A percentile compares a stretch with the other conserved stretches of the same genome.
These are phyloP conservation scores for Echinometra lucunter DNA, from an alignment of 53 echinoderm and acorn worm genomes.

Conservation along the genomic window DNA sequence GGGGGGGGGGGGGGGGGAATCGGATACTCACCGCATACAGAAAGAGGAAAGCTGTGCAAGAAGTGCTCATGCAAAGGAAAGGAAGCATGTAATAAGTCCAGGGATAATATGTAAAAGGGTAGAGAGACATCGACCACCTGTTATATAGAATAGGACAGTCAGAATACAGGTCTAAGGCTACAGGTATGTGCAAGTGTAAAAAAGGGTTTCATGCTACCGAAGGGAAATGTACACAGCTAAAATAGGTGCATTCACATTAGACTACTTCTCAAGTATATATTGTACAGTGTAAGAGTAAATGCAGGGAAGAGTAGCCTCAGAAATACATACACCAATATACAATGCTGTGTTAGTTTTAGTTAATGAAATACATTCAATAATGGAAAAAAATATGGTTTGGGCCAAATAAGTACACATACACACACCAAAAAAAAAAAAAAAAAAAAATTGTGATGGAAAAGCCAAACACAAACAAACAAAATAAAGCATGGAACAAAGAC, in stretches of 20 bases:
- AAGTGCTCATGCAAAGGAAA: constrained; percentile 59
- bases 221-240: background rate
- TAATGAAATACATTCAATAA: too few species aligned
- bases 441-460: too few species aligned
- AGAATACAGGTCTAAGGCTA: constrained; percentile 24
- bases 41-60: constrained; percentile 47
- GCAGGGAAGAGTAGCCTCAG: background rate
- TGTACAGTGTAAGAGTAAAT: background rate
- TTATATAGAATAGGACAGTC: constrained; percentile 21
- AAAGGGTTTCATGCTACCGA: background rate
- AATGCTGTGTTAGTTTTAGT: too few species aligned
- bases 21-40: constrained; percentile 56
- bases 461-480: too few species aligned
- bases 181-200: background rate
- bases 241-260: background rate
- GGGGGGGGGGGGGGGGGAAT: background rate
- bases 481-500: too few species aligned
- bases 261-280: background rate
- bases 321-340: too few species aligned
- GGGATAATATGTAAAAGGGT: constrained; percentile 38
- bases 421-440: too few species aligned
- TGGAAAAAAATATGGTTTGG: too few species aligned
- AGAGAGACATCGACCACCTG: constrained; percentile 61
- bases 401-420: too few species aligned
- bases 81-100: constrained; percentile 70